Evolutionary conservation across 2,888 invertebrate genomes (phyloP), one percentile per base, ranked within the genome.

Genomic region (Terebella lapidaria): DNA sequence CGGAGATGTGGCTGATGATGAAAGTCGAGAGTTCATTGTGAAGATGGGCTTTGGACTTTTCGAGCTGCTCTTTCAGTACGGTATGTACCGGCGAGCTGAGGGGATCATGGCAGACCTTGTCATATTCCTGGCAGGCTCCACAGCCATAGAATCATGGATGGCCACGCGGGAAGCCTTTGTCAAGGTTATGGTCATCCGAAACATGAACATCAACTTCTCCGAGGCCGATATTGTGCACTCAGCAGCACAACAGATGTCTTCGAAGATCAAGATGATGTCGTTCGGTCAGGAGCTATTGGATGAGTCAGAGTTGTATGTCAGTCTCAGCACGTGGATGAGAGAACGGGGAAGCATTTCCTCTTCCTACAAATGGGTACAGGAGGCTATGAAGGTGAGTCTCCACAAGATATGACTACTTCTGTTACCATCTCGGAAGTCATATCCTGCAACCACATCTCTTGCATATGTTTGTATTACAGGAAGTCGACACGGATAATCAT

Each of bases 231-330:
- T 59, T 29, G 70, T 73, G 1, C 72, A 72, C 58, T 70, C 70
- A 63, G 63, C 68, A 56, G 72, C 73, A 1, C 64, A 65, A 18
- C 69, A 72, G 63, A 66, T 74, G 65, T 67, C 65, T 3, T 71
- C 70, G 68, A 69, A 74, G 57, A 75, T 76, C 25, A 65, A 72
- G 52, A 68, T 74, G 73, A 71, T 74, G 71, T 75, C 77, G 2
- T 76, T 75, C 67, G 76, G 76, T 26, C 69, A 74, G 64, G 69
- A 72, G 53, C 54, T 74, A 15, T 46, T 76, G 3, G 65, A 72
- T 49, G 69, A 74, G 57, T 70, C 70, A 0, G 70, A 69, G 46
- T 35, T 73, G 27, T 69, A 69, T 55, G 61, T 65, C 18, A 73
- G 73, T 57, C 59, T 73, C 35, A 72, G 74, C 51, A 59, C 65